Evolutionary conservation across 2,797 vertebrate species (phyloP).

Genomic region (Mareca strepera): DNA sequence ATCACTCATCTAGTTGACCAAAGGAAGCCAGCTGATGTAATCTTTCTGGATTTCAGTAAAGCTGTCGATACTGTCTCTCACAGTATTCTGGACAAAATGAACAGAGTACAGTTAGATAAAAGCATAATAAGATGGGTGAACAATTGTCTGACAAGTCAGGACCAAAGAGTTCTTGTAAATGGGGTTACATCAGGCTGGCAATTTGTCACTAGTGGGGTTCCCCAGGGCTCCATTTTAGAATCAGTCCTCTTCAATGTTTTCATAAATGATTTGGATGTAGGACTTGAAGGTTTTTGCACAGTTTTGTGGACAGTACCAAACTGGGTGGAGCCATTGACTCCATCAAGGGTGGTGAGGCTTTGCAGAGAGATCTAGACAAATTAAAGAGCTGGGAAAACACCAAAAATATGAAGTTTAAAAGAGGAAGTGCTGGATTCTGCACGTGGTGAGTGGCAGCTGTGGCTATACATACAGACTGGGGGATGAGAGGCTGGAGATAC

Average conservation of each 20-base stretch:
- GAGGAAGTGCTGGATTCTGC: too few relatives aligned
- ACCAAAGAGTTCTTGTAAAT: neutral
- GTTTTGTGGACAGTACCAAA: neutral
- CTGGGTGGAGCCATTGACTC: neutral
- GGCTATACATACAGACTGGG: too few relatives aligned
- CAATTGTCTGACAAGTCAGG: neutral
- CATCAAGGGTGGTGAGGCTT: neutral
- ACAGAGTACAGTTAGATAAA: neutral
- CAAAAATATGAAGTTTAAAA: too few relatives aligned
- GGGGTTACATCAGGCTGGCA: neutral
- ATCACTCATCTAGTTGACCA: too few relatives aligned
- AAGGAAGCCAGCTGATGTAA: too few relatives aligned
- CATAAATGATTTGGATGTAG: neutral
- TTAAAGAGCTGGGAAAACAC: too few relatives aligned
- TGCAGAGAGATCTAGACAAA: too few relatives aligned
- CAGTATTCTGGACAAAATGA: neutral
- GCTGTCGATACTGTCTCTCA: too few relatives aligned
- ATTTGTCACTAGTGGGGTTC: neutral
- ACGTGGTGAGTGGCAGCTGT: too few relatives aligned
- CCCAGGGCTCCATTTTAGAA: neutral
- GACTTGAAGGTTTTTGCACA: neutral
- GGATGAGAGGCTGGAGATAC: too few relatives aligned
- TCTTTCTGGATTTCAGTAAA: too few relatives aligned
- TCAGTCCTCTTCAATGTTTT: neutral
- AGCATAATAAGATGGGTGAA: neutral